Evolutionary conservation across 2,888 invertebrate genomes (phyloP), one percentile per base, ranked within the genome.

Genomic region (Parnassius glacialis): DNA sequence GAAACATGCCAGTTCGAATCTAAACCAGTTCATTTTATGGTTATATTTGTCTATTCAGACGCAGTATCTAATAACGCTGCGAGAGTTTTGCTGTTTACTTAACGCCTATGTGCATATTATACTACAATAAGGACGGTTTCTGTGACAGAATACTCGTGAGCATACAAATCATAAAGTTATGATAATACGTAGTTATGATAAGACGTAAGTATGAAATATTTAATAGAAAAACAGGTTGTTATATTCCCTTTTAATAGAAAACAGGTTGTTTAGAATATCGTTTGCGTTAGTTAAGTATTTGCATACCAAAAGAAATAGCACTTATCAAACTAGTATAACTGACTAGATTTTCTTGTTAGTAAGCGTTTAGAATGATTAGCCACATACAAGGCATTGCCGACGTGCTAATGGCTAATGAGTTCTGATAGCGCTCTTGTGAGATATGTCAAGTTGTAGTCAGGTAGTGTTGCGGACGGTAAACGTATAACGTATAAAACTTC

Each of bases 321-420:
- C 5, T 9, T 44, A 44, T 41, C 5, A 9, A 61, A 61, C 51
- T 43, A 11, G 60, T 51, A 51, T 42, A 44, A 43, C 13, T 44
- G 34, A 61, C 51, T 61, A 44, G 55, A 44, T 51, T 51, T 54
- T 60, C 54, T 54, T 54, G 60, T 55, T 55, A 25, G 48, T 16
- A 10, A 60, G 60, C 54, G 54, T 50, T 60, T 60, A 60, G 54
- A 60, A 60, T 50, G 54, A 60, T 60, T 60, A 60, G 54, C 47
- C 12, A 43, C 50, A 25, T 42, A 43, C 10, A 42, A 43, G n/a
- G 42, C 48, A 25, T 54, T 20, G 53, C 48, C 10, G 51, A 44
- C 54, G 13, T 3, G 47, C 48, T 11, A 10, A 20, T 9, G 54
- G 1, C 54, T 54, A 54, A 60, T 54, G 59, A 47, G 16, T 48